A percentile compares a stretch with the other conserved stretches of the same genome.
Evolutionary conservation across 2,797 vertebrate genomes (phyloP).

Genomic region (Manis crassicaudata): DNA sequence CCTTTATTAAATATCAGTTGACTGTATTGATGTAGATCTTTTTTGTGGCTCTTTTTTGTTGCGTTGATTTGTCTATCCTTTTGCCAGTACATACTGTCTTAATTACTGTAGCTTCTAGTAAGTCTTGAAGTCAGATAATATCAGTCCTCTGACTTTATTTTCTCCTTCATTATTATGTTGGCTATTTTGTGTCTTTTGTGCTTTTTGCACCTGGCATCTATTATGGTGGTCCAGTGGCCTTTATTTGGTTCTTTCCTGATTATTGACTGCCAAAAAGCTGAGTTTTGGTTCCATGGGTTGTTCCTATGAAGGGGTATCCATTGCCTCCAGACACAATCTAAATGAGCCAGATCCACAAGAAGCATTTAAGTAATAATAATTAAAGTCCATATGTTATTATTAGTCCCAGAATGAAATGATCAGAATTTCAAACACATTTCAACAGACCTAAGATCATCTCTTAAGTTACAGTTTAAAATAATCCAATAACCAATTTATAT

Average conservation of each 20-base stretch:
- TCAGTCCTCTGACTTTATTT: background rate
- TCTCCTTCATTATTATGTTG: background rate
- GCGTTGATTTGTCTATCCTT: background rate
- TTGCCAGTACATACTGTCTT: background rate
- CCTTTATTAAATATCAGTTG: background rate
- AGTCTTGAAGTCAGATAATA: background rate
- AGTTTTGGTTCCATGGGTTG: background rate
- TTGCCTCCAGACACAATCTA: background rate
- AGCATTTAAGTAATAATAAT: background rate
- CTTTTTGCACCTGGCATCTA: background rate
- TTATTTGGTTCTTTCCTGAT: background rate
- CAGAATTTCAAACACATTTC: background rate
- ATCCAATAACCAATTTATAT: background rate
- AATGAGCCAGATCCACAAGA: background rate
- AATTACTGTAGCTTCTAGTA: background rate
- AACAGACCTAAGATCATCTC: background rate
- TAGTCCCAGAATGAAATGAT: background rate
- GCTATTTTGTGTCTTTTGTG: background rate
- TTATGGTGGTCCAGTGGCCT: background rate
- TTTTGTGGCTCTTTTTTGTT: background rate
- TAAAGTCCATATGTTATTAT: background rate
- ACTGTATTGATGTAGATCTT: background rate
- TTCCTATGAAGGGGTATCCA: background rate
- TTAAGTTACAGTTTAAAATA: constrained; percentile 26
- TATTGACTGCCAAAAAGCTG: background rate